Conservation (phyloP, 2,113 vertebrate species). For the Otolemur garnettii region DNA sequence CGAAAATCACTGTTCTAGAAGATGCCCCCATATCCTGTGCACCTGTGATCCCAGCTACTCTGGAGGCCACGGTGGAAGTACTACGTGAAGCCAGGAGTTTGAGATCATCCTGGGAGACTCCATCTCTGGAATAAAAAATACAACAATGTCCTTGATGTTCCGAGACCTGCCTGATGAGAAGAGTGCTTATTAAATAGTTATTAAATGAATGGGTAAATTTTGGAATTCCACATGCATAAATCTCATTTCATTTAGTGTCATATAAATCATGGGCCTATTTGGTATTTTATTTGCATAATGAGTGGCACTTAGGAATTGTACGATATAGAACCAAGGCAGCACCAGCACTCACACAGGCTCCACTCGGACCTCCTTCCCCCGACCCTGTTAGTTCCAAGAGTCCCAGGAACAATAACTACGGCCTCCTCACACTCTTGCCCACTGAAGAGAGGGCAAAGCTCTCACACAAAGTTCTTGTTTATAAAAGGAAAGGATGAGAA, state of each 20-base stretch:
- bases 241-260: not conserved
- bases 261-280: not conserved
- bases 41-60: not conserved
- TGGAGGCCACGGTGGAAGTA: not conserved
- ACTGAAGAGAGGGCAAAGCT: not conserved
- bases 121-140: not conserved
- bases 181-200: not conserved
- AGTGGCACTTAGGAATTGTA: too few relatives aligned
- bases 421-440: too few relatives aligned
- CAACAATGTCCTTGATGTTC: too few relatives aligned
- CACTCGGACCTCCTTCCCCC: fast-evolving
- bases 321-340: fast-evolving
- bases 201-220: not conserved
- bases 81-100: not conserved
- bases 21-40: not conserved
- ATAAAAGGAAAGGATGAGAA: not conserved
- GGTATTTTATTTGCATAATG: too few relatives aligned
- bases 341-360: fast-evolving
- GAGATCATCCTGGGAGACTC: not conserved
- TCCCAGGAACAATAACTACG: fast-evolving
- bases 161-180: not conserved
- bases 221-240: not conserved
- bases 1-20: too few relatives aligned
- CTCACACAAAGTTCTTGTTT: not conserved
- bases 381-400: fast-evolving